phyloP scores from a whole-genome alignment of 2,113 vertebrate genomes.

The Acinonyx jubatus region DNA sequence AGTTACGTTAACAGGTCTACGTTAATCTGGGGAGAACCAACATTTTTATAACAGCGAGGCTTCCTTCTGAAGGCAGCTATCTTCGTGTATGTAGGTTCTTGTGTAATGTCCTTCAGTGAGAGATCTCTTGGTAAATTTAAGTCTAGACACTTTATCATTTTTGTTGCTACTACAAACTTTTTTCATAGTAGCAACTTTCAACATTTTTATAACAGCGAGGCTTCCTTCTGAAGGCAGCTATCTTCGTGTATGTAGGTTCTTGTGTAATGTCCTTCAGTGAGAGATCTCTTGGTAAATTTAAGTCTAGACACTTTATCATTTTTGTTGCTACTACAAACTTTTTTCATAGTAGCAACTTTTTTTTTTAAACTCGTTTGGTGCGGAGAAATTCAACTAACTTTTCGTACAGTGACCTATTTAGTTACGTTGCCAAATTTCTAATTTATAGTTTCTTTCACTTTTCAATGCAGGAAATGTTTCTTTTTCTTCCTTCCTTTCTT shows the following conservation, averaged over 20 bases:
- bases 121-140: not conserved
- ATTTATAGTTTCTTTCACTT: not conserved
- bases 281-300: not conserved
- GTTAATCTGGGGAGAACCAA: not conserved
- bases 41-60: not conserved
- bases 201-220: not conserved
- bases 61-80: not conserved
- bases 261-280: not conserved
- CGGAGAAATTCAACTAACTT: not conserved
- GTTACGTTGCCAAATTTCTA: not conserved
- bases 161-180: too few species aligned
- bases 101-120: not conserved
- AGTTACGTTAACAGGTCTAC: not conserved
- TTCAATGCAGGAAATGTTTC: not conserved
- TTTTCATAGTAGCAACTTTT: not conserved
- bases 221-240: not conserved
- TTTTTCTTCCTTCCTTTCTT: not conserved
- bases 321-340: too few species aligned
- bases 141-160: not conserved
- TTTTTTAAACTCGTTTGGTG: not conserved
- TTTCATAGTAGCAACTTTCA: not conserved
- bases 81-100: accelerated
- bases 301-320: not conserved
- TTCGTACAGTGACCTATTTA: not conserved
- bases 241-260: accelerated